These are phyloP conservation scores for Hapalemur alaotrensis DNA, from an alignment of 2,797 vertebrate species.

Conservation along the genomic window DNA sequence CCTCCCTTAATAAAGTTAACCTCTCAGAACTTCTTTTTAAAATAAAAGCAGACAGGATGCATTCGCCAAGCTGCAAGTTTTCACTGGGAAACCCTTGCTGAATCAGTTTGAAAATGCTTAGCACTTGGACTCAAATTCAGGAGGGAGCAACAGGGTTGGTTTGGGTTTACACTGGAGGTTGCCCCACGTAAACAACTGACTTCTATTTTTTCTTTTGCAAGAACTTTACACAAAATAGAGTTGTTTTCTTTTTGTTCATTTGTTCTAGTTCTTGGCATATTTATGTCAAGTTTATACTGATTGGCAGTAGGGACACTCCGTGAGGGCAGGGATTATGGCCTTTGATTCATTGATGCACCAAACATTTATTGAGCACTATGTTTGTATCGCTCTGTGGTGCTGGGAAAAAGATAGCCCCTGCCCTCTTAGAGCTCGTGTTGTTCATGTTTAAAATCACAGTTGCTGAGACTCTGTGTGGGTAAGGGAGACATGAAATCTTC, in stretches of 20 bases:
- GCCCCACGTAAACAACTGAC: neutral
- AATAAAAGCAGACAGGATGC: neutral
- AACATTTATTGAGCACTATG: neutral
- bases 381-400: neutral
- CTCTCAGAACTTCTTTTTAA: neutral
- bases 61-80: neutral
- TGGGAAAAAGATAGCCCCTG: neutral
- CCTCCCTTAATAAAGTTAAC: neutral
- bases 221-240: neutral
- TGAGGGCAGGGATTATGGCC: neutral
- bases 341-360: neutral
- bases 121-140: neutral
- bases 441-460: neutral
- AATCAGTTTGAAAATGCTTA: neutral
- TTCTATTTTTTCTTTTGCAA: neutral
- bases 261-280: neutral
- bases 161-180: neutral
- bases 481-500: neutral
- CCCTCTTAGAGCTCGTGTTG: neutral
- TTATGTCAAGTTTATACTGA: neutral
- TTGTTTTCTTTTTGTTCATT: neutral
- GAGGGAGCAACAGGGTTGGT: neutral
- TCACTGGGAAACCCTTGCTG: neutral
- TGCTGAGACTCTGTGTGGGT: neutral
- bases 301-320: neutral